Conservation (phyloP, 2,797 vertebrate genomes). For the Gallinago nigripennis region DNA sequence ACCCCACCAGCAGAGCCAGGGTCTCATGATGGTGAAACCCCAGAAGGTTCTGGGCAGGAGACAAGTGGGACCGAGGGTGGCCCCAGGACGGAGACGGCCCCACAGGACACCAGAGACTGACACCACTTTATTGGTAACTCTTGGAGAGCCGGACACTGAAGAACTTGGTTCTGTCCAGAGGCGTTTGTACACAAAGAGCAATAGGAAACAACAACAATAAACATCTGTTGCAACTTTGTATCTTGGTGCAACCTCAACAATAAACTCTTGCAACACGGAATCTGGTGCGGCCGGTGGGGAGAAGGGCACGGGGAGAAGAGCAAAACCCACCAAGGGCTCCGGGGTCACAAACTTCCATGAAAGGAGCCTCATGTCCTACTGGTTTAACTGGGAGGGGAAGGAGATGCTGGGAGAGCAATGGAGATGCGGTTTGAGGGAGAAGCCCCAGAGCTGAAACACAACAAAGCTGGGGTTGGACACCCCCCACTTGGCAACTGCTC, state of each 20-base stretch:
- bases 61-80: background rate
- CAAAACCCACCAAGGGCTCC: background rate
- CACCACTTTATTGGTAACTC: constrained; percentile 60
- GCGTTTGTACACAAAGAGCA: constrained; percentile 27
- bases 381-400: background rate
- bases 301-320: background rate
- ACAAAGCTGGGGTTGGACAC: background rate
- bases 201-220: background rate
- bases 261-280: background rate
- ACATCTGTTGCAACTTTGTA: background rate
- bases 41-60: background rate
- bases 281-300: background rate
- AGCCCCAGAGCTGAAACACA: background rate
- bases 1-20: fast-evolving
- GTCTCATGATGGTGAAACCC: fast-evolving
- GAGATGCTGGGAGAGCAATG: background rate
- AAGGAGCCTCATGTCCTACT: background rate
- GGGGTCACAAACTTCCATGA: background rate
- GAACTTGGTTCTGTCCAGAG: background rate
- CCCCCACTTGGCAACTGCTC: background rate
- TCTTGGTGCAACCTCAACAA: background rate
- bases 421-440: background rate
- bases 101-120: background rate
- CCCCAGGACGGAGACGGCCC: background rate
- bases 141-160: background rate